Evolutionary conservation across 2,797 vertebrate genomes (phyloP).

Genomic region (Loriculus beryllinus): DNA sequence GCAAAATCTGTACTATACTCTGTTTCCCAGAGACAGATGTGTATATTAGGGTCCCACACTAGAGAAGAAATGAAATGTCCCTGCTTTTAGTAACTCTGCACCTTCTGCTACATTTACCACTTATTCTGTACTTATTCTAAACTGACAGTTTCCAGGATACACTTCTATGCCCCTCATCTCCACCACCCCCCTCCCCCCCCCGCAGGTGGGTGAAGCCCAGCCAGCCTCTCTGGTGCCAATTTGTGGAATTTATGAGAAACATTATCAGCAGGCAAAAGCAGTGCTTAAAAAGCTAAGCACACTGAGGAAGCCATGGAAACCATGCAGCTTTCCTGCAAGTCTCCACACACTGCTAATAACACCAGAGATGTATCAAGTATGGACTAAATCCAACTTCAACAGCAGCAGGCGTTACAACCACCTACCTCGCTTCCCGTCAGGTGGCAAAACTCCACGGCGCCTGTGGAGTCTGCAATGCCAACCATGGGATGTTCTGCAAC

Average conservation of each 20-base stretch:
- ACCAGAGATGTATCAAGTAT: background rate
- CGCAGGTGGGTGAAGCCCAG: background rate
- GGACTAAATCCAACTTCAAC: background rate
- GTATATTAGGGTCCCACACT: background rate
- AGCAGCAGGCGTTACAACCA: background rate
- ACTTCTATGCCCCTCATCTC: background rate
- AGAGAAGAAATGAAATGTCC: background rate
- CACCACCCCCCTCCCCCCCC: too few species aligned
- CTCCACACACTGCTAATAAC: background rate
- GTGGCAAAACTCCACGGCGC: constrained; percentile 81
- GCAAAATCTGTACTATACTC: fast-evolving
- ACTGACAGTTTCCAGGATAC: background rate
- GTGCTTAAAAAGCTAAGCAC: background rate
- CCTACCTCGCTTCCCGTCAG: constrained; percentile 83
- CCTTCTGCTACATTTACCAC: background rate
- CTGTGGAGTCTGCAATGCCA: constrained; percentile 84
- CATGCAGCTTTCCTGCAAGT: background rate
- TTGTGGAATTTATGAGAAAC: background rate
- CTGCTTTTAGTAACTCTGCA: background rate
- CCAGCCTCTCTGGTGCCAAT: background rate
- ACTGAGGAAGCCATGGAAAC: background rate
- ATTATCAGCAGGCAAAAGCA: background rate
- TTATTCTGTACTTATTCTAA: background rate
- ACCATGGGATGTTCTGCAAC: constrained; percentile 79
- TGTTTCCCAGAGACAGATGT: background rate